These are phyloP conservation scores for Cryptoblepharus egeriae DNA, from an alignment of 2,797 vertebrate species.

Conservation along the genomic window DNA sequence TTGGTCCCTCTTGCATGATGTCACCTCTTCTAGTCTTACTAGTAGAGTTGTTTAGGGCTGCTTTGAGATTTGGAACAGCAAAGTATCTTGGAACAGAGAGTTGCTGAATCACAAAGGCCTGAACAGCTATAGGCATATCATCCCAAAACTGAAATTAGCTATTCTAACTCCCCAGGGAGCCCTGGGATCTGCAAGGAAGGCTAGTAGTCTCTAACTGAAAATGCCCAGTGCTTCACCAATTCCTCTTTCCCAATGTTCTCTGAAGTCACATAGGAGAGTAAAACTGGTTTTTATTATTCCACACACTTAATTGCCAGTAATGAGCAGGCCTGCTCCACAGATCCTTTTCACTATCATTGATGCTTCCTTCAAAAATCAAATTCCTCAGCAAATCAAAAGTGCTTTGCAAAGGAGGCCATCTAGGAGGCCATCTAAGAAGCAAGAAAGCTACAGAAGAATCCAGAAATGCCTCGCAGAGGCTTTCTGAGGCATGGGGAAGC, in stretches of 20 bases:
- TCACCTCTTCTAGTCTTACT: conserved; percentile 33
- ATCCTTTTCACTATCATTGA: neutral
- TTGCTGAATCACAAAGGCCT: conserved; percentile 34
- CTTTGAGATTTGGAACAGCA: conserved; percentile 30
- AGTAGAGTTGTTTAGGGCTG: neutral
- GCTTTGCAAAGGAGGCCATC: no score
- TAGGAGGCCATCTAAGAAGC: no score
- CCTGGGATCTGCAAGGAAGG: neutral
- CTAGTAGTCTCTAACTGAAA: neutral
- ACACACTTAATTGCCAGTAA: neutral
- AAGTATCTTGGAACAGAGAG: conserved; percentile 1
- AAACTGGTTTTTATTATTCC: neutral
- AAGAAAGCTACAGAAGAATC: no score
- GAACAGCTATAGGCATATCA: conserved; percentile 47
- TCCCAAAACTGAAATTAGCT: neutral
- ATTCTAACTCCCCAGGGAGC: neutral
- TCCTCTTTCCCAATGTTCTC: neutral
- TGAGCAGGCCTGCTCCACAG: neutral
- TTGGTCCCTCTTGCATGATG: conserved; percentile 3
- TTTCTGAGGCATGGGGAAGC: no score
- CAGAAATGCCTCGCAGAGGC: no score
- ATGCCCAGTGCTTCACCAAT: neutral
- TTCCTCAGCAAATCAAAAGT: no score
- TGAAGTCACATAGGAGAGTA: neutral
- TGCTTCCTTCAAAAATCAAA: neutral